These are phyloP conservation scores for Sebastes kiyomatsui DNA, from an alignment of 2,797 vertebrate species.

Conservation along the genomic window DNA sequence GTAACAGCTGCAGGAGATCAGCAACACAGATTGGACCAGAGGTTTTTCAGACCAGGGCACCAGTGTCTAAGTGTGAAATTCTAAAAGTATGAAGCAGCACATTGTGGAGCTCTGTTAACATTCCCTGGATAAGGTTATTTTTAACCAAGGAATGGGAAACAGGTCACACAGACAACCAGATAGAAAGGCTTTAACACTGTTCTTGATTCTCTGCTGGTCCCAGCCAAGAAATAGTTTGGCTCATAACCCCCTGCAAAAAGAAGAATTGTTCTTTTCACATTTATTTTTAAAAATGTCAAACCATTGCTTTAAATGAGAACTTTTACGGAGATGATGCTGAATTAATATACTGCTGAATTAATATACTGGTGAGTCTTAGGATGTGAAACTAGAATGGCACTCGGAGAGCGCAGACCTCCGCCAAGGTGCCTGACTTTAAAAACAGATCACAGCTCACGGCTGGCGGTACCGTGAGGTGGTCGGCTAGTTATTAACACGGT, in stretches of 20 bases:
- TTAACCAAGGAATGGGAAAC: background rate
- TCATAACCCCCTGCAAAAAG: too few species aligned
- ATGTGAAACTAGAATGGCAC: too few species aligned
- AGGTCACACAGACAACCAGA: background rate
- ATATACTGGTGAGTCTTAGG: too few species aligned
- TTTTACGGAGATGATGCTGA: too few species aligned
- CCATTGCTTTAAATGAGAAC: too few species aligned
- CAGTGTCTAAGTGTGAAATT: background rate
- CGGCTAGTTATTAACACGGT: too few species aligned
- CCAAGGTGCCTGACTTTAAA: too few species aligned
- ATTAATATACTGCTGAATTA: too few species aligned
- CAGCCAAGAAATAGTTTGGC: background rate
- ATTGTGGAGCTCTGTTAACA: background rate
- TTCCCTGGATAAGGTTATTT: constrained; percentile 9
- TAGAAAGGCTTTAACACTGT: background rate
- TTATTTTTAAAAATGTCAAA: background rate
- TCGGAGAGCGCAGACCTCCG: too few species aligned
- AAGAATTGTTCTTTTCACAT: background rate
- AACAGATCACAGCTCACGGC: too few species aligned
- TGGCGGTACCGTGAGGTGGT: too few species aligned
- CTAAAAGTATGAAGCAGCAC: background rate
- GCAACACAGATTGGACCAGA: background rate
- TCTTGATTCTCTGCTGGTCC: background rate
- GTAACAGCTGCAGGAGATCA: background rate
- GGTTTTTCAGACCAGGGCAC: background rate